A percentile compares a stretch with the other conserved stretches of the same genome.
phyloP scores from a whole-genome alignment of 2,888 invertebrate genomes.

The Agriopis leucophaearia region DNA sequence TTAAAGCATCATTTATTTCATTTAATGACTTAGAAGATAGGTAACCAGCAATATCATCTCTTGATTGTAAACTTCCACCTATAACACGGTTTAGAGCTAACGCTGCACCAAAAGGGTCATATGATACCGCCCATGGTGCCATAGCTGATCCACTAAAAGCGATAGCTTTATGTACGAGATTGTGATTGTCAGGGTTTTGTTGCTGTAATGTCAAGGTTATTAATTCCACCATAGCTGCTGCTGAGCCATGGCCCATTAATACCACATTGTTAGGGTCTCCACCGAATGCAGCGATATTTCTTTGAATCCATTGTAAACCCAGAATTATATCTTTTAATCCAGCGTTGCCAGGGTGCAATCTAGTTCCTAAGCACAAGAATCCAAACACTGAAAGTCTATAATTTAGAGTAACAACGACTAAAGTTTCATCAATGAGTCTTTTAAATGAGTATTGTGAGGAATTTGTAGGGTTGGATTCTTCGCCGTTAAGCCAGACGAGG shows the following conservation, averaged over 20 bases:
- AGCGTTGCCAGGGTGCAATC: conserved; percentile 91
- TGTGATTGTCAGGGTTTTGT: conserved; percentile 27
- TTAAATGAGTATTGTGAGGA: conserved; percentile 68
- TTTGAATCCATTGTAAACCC: conserved; percentile 90
- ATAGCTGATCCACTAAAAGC: conserved; percentile 68
- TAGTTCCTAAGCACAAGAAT: conserved; percentile 86
- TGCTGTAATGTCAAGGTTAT: conserved; percentile 63
- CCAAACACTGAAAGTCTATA: conserved; percentile 91
- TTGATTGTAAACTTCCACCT: not conserved
- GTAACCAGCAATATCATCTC: not conserved
- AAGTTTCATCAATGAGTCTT: conserved; percentile 87
- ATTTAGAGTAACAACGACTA: conserved; percentile 88
- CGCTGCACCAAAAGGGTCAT: conserved; percentile 6
- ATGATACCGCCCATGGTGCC: conserved; percentile 32
- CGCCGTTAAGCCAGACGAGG: conserved; percentile 68
- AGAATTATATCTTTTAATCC: conserved; percentile 94
- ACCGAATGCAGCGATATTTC: conserved; percentile 72
- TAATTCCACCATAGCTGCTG: conserved; percentile 85
- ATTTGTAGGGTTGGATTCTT: conserved; percentile 60
- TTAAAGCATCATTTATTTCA: conserved; percentile 1
- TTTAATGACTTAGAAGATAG: not conserved
- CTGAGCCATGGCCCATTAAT: conserved; percentile 92
- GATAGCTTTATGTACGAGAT: conserved; percentile 67
- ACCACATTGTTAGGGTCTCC: conserved; percentile 90
- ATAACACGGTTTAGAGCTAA: not conserved